Percentiles rank a stretch among this genome's conserved stretches.
Evolutionary conservation across 1,140 invertebrate genomes (phyloP).

Genomic region (Polyergus mexicanus): DNA sequence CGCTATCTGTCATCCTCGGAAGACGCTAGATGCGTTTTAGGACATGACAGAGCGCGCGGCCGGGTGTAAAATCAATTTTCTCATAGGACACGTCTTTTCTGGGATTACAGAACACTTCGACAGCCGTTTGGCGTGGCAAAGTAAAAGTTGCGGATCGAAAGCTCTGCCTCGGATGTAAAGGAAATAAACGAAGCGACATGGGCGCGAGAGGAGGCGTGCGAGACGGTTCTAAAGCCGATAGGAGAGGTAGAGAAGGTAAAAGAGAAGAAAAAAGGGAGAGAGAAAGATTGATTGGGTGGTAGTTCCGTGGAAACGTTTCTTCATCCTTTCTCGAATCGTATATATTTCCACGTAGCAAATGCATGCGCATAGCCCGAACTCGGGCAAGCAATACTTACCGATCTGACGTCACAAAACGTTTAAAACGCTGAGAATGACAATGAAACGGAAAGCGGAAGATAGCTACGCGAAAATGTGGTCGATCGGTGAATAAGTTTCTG

Average conservation of each 20-base stretch:
- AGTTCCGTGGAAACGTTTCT: conserved; percentile 59
- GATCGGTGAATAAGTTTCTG: conserved; percentile 36
- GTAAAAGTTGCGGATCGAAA: conserved; percentile 71
- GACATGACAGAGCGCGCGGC: conserved; percentile 51
- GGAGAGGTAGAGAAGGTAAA: neutral
- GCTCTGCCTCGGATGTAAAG: conserved; percentile 64
- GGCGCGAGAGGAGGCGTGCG: conserved; percentile 55
- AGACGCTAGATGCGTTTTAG: conserved; percentile 32
- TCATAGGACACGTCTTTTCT: conserved; percentile 69
- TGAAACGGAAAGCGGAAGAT: neutral
- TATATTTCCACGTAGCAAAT: conserved; percentile 59
- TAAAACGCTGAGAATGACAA: conserved; percentile 10
- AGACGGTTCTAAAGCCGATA: conserved; percentile 45
- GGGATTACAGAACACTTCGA: conserved; percentile 75
- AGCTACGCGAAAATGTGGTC: conserved; percentile 13
- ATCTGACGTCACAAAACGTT: conserved; percentile 20
- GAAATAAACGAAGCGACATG: conserved; percentile 71
- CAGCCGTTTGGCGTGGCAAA: conserved; percentile 65
- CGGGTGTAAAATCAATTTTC: conserved; percentile 72
- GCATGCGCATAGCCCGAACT: conserved; percentile 33
- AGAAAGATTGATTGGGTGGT: conserved; percentile 2
- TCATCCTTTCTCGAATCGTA: conserved; percentile 23
- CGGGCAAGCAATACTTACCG: conserved; percentile 4
- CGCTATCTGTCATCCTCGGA: conserved; percentile 19
- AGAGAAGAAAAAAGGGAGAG: neutral